These are phyloP conservation scores for Pseudochirops cupreus DNA, from an alignment of 2,797 vertebrate species.

Conservation along the genomic window DNA sequence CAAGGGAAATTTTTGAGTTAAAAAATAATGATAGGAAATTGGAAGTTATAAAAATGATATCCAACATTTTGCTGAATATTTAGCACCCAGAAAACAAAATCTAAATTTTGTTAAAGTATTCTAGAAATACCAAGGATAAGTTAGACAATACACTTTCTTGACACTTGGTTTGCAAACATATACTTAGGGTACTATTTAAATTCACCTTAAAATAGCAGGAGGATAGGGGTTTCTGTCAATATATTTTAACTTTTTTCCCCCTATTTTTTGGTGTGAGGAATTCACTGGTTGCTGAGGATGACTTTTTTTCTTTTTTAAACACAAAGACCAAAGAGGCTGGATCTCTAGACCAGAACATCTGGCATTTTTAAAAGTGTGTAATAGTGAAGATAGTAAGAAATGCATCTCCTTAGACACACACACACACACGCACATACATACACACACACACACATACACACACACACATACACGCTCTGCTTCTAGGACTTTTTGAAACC, in stretches of 20 bases:
- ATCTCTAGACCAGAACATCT: not conserved
- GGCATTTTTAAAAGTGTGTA: conserved; percentile 16
- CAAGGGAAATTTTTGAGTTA: not conserved
- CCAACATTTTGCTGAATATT: conserved; percentile 14
- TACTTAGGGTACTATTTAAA: conserved; percentile 1
- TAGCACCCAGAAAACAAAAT: conserved; percentile 27
- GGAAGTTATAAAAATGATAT: not conserved
- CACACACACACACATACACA: too few relatives aligned
- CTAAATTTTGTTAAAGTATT: conserved; percentile 38
- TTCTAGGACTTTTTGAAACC: not conserved
- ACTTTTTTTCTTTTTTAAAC: not conserved
- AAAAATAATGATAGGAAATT: not conserved
- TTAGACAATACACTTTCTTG: conserved; percentile 13
- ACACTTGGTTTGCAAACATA: conserved; percentile 28
- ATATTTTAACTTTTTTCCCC: not conserved
- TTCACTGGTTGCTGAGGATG: not conserved
- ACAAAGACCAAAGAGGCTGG: conserved; percentile 21
- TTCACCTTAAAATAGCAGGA: conserved; percentile 16
- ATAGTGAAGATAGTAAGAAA: not conserved
- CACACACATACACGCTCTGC: not conserved
- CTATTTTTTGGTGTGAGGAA: conserved; percentile 20
- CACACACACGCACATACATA: not conserved
- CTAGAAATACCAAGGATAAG: conserved; percentile 7
- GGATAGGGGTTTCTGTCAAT: not conserved
- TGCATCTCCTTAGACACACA: not conserved